Percentiles rank a stretch among this genome's conserved stretches.
phyloP scores from a whole-genome alignment of 2,113 vertebrate species.

The Guaruba guarouba region DNA sequence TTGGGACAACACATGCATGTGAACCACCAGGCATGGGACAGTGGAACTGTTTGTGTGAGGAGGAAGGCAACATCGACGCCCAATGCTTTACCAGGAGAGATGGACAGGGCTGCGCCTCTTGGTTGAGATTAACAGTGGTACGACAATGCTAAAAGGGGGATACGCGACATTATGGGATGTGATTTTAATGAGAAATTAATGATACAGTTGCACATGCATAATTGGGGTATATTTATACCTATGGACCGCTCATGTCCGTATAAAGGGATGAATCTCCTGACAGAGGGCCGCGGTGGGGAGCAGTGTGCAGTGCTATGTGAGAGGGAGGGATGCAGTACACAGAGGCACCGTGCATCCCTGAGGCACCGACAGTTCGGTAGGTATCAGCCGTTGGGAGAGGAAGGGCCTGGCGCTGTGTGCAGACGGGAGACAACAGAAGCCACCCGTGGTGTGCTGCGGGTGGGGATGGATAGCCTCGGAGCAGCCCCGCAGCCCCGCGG shows the following conservation, averaged over 20 bases:
- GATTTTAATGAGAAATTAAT: background rate
- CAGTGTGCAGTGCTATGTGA: background rate
- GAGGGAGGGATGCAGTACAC: rapidly evolving
- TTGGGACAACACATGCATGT: rapidly evolving
- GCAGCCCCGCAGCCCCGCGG: background rate
- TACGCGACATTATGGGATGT: background rate
- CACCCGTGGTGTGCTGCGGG: rapidly evolving
- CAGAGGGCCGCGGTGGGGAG: background rate
- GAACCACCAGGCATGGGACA: rapidly evolving
- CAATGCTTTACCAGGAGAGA: rapidly evolving
- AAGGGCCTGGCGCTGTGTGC: background rate
- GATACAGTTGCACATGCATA: background rate
- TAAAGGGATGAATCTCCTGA: background rate
- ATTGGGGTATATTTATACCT: background rate
- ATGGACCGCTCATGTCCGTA: rapidly evolving
- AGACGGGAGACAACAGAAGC: background rate
- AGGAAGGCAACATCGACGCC: rapidly evolving
- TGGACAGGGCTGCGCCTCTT: background rate
- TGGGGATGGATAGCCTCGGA: rapidly evolving
- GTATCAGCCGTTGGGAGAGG: background rate
- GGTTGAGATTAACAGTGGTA: background rate
- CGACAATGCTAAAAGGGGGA: background rate
- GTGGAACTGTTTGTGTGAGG: rapidly evolving
- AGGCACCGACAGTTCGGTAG: background rate
- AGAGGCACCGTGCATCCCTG: rapidly evolving